Conservation (phyloP, 2,888 invertebrate species). For the Criorhina ranunculi region DNA sequence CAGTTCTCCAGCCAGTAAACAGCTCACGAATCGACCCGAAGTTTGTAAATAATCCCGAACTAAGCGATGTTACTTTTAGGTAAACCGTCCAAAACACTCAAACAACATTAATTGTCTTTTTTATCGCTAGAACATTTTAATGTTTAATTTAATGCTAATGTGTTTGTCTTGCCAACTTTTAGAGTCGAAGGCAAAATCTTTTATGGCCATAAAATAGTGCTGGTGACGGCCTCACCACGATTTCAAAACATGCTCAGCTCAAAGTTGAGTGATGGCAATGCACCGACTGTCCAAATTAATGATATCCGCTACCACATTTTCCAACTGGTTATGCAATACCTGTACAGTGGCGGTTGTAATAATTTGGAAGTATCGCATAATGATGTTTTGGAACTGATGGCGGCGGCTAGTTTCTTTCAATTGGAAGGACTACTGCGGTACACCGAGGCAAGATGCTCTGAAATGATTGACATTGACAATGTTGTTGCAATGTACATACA, state of each 20-base stretch:
- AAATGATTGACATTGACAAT: slow-evolving; percentile 93
- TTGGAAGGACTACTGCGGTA: slow-evolving; percentile 93
- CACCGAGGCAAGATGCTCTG: slow-evolving; percentile 94
- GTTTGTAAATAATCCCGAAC: slow-evolving; percentile 96
- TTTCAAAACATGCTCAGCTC: slow-evolving; percentile 94
- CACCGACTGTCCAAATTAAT: slow-evolving; percentile 95
- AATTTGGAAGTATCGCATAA: slow-evolving; percentile 91
- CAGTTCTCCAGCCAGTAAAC: slow-evolving; percentile 87
- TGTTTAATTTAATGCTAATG: neutral
- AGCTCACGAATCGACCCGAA: slow-evolving; percentile 95
- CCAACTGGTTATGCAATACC: slow-evolving; percentile 95
- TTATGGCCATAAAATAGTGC: slow-evolving; percentile 96
- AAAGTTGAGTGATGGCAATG: slow-evolving; percentile 89
- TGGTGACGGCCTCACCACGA: slow-evolving; percentile 95
- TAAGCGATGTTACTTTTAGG: slow-evolving; percentile 95
- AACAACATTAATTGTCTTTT: too few species aligned
- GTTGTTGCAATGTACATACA: slow-evolving; percentile 97
- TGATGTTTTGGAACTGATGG: slow-evolving; percentile 94
- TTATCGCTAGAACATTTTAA: neutral
- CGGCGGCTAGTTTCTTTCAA: slow-evolving; percentile 96
- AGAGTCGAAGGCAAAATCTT: slow-evolving; percentile 95
- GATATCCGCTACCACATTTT: slow-evolving; percentile 97
- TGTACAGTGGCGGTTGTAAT: slow-evolving; percentile 95
- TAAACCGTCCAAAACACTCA: slow-evolving; percentile 79
- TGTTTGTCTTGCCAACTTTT: slow-evolving; percentile 52